Evolutionary conservation across 2,888 invertebrate genomes (phyloP), one percentile per base, ranked within the genome.

Genomic region (Onchidella celtica): DNA sequence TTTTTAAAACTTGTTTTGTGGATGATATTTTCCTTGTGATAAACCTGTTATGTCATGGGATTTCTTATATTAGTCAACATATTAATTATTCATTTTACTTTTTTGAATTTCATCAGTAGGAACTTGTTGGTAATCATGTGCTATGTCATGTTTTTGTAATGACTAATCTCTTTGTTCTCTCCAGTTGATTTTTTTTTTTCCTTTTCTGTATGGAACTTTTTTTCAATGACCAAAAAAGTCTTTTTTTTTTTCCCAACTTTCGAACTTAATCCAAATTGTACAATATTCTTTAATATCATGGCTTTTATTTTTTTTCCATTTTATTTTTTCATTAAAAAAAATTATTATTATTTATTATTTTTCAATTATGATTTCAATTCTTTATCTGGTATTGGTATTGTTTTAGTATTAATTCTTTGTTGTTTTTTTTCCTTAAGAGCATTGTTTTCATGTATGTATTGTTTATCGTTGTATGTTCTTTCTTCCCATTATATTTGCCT

Each of bases 401-500:
- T n/a, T n/a, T n/a, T n/a, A n/a, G n/a, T n/a, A n/a, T n/a, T n/a
- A n/a, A n/a, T n/a, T n/a, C n/a, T n/a, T n/a, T n/a, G n/a, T n/a
- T n/a, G n/a, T n/a, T n/a, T n/a, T n/a, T n/a, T 57, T 32, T 32
- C 55, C 38, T 55, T 29, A 72, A 32, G n/a, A 66, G 38, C 74
- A 38, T 59, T 59, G 69, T 82, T 81, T 85, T 83, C 63, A 87
- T 89, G 85, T 88, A 87, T 86, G 86, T 86, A 90, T 87, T 89
- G 89, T 92, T 91, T 88, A 90, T 90, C 59, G 81, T 79, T 89
- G 87, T 90, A 90, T 90, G 89, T 91, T 92, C 91, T 87, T 88
- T 90, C 90, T 91, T 91, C 91, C 89, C 90, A 90, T 90, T 88
- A 91, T 90, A 91, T 91, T 90, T 91, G 91, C 91, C 91, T 91